Conservation (phyloP, 2,888 invertebrate genomes). For the Drepana falcataria region DNA sequence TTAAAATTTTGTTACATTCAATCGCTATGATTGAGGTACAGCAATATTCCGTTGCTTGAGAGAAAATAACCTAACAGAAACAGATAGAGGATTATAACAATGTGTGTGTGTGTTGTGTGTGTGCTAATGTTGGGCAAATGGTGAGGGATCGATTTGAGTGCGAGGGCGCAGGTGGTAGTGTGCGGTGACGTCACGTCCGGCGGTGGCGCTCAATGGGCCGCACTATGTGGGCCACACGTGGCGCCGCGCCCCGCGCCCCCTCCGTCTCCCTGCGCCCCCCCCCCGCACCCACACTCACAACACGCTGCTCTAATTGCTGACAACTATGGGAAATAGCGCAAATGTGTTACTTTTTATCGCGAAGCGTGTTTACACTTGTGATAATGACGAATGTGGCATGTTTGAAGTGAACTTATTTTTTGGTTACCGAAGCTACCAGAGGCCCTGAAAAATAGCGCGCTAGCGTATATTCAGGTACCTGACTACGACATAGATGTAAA, state of each 20-base stretch:
- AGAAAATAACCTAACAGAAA: no score
- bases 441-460: conserved; percentile 17
- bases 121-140: neutral
- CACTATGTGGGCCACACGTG: conserved; percentile 75
- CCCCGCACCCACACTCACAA: conserved; percentile 40
- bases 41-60: no score
- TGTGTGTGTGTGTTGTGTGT: neutral
- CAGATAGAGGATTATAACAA: no score
- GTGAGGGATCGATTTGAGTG: conserved; percentile 15
- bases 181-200: conserved; percentile 7
- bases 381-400: conserved; percentile 51
- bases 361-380: conserved; percentile 52
- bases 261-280: conserved; percentile 14
- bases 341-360: conserved; percentile 64
- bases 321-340: conserved; percentile 72
- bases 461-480: conserved; percentile 15
- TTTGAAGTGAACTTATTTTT: conserved; percentile 27
- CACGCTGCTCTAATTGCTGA: conserved; percentile 66
- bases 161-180: conserved; percentile 18
- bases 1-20: no score
- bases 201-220: conserved; percentile 53
- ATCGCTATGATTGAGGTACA: no score
- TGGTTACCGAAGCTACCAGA: conserved; percentile 21
- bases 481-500: conserved; percentile 29
- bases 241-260: conserved; percentile 34